Evolutionary conservation across 2,888 invertebrate species (phyloP).

Genomic region (Acronicta leporina): DNA sequence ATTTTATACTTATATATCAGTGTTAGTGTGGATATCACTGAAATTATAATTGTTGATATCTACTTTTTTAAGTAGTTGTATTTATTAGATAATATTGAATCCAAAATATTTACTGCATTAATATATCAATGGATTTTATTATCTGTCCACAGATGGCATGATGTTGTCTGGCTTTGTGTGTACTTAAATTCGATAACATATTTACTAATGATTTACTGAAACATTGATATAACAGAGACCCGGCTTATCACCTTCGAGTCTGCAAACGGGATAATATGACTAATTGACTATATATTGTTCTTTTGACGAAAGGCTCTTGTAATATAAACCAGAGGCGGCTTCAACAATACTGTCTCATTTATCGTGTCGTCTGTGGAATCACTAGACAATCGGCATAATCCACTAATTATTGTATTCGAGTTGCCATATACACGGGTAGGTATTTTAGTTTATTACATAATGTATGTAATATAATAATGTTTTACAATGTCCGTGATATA

Average conservation of each 20-base stretch:
- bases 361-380: constrained; percentile 54
- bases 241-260: constrained; percentile 34
- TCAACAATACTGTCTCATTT: constrained; percentile 27
- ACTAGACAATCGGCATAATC: constrained; percentile 62
- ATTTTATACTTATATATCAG: constrained; percentile 86
- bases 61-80: constrained; percentile 81
- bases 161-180: constrained; percentile 49
- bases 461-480: constrained; percentile 57
- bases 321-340: too few relatives aligned
- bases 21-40: constrained; percentile 82
- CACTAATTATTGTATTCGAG: constrained; percentile 66
- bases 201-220: constrained; percentile 46
- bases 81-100: constrained; percentile 71
- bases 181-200: constrained; percentile 46
- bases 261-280: constrained; percentile 20
- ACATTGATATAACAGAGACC: constrained; percentile 43
- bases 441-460: constrained; percentile 65
- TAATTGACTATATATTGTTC: constrained; percentile 7
- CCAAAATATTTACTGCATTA: constrained; percentile 67
- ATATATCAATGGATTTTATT: constrained; percentile 71
- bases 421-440: constrained; percentile 79
- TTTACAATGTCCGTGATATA: constrained; percentile 77
- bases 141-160: constrained; percentile 56
- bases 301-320: constrained; percentile 28
- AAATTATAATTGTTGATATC: constrained; percentile 81